Evolutionary conservation across 1,140 invertebrate species (phyloP), one percentile per base, ranked within the genome.

Genomic region (Diorhabda carinulata): DNA sequence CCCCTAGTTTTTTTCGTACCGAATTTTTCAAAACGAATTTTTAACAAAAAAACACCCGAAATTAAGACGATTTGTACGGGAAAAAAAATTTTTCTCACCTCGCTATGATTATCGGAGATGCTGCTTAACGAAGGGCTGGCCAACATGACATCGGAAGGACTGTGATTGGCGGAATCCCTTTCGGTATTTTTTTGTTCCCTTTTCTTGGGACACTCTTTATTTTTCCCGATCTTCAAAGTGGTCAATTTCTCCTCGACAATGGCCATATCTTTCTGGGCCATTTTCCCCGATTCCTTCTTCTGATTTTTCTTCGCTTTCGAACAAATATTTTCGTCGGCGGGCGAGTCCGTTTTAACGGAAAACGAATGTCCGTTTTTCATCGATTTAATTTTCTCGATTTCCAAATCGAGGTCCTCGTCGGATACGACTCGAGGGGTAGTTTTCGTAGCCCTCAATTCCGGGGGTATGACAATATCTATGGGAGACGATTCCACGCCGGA

Each of bases 121-220:
- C 86, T 84, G 78, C 87, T 88, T 71, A 87, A 83, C 66, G 86
- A 86, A 44, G 86, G 85, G 81, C 86, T 88, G 69, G 84, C 86
- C 71, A 87, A 73, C 83, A 88, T 85, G 61, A 84, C 84, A 76
- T 89, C 88, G 42, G 85, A 85, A 9, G 88, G 88, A 81, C 88
- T 90, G 71, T 89, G 87, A 78, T 89, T 90, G 41, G 88, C 87
- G 43, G 88, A 89, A 79, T 89, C 87, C 69, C 88, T 82, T 71
- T 87, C 86, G 43, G 43, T 61, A 10, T 70, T 41, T 44, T 47
- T 44, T 2, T 52, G 41, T 41, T 43, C 57, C 3, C 57, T 64
- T 56, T 57, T 61, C 45, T 64, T 64, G 45, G 71, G 60, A 3
- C 59, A n/a, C 6, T 45, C 57, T 45, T 64, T 69, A 56, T 47